phyloP scores from a whole-genome alignment of 2,888 invertebrate species.

The Charanyca ferruginea region DNA sequence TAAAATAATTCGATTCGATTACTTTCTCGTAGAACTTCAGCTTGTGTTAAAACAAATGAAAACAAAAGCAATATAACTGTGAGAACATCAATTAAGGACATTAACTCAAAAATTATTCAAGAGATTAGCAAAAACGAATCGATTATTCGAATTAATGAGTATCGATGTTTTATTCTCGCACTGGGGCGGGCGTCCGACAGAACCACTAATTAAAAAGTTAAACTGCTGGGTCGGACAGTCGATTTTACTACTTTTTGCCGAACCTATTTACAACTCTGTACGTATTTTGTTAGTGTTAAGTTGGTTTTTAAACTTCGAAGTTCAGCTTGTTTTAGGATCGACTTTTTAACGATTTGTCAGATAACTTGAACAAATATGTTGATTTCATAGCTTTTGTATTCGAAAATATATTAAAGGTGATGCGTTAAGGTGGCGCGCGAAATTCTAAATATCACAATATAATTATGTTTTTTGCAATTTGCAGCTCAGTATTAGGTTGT shows the following conservation, averaged over 20 bases:
- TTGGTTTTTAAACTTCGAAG: conserved; percentile 35
- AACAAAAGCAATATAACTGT: conserved; percentile 26
- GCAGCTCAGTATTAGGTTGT: too few relatives aligned
- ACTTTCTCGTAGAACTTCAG: not conserved
- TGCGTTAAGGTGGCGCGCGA: too few relatives aligned
- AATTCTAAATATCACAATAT: too few relatives aligned
- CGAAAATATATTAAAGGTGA: too few relatives aligned
- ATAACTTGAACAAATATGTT: too few relatives aligned
- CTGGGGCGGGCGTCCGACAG: conserved; percentile 55
- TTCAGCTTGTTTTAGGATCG: not conserved
- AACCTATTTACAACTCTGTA: conserved; percentile 59
- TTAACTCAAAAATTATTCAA: conserved; percentile 52
- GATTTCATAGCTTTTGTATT: too few relatives aligned
- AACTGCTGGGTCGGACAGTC: conserved; percentile 80
- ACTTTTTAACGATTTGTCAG: too few relatives aligned
- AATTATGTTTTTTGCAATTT: too few relatives aligned
- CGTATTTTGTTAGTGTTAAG: conserved; percentile 51
- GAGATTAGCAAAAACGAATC: conserved; percentile 61
- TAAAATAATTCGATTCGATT: not conserved
- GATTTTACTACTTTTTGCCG: conserved; percentile 78
- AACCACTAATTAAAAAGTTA: conserved; percentile 86
- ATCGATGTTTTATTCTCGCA: conserved; percentile 65
- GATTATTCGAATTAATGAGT: conserved; percentile 64
- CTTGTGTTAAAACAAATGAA: conserved; percentile 21
- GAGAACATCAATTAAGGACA: conserved; percentile 35